Evolutionary conservation across 2,113 vertebrate genomes (phyloP).

Genomic region (Rhegmatorhina hoffmannsi): DNA sequence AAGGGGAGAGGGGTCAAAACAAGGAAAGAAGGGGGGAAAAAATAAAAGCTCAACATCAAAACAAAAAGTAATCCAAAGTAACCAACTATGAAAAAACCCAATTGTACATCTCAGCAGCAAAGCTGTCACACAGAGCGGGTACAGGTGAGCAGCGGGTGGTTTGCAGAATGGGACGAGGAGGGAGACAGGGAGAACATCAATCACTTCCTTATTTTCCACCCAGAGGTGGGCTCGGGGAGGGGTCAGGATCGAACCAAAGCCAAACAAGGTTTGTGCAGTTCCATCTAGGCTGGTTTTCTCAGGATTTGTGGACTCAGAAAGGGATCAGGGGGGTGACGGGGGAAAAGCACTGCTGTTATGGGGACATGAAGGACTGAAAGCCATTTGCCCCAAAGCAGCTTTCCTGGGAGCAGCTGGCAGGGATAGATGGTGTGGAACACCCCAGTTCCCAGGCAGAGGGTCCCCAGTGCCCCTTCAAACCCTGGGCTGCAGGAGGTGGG

Average conservation of each 20-base stretch:
- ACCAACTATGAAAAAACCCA: background rate
- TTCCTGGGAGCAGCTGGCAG: background rate
- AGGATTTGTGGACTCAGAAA: rapidly evolving
- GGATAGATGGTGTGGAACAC: background rate
- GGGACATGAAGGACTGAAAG: background rate
- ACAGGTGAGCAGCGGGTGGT: background rate
- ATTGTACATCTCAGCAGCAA: background rate
- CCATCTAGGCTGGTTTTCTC: background rate
- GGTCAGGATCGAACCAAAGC: rapidly evolving
- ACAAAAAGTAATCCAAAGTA: background rate
- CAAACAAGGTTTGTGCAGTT: background rate
- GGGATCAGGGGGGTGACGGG: background rate
- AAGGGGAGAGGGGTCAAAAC: background rate
- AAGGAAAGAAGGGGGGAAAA: background rate
- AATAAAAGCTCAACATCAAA: background rate
- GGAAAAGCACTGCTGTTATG: rapidly evolving
- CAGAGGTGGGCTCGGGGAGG: background rate
- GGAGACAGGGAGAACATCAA: background rate
- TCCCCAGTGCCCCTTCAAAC: background rate
- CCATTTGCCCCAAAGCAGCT: background rate
- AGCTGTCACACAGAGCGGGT: background rate
- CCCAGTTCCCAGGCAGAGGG: background rate
- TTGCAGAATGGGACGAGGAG: background rate
- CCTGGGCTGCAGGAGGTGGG: background rate
- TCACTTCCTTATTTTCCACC: background rate